A percentile compares a stretch with the other conserved stretches of the same genome.
Conservation (phyloP, 2,113 vertebrate genomes). For the Caranx ignobilis region DNA sequence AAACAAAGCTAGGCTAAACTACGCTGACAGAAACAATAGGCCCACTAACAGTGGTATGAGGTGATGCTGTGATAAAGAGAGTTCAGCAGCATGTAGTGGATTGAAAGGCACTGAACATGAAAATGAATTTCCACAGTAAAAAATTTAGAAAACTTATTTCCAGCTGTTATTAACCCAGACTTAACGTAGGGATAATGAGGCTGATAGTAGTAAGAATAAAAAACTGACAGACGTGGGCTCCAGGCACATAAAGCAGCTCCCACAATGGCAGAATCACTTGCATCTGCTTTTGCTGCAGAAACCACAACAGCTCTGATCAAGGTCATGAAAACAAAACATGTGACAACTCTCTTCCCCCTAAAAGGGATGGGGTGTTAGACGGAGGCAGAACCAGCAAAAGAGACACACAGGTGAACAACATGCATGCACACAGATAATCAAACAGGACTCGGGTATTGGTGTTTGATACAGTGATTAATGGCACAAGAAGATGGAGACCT, state of each 20-base stretch:
- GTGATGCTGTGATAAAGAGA: not conserved
- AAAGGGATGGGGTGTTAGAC: not conserved
- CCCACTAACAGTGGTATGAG: not conserved
- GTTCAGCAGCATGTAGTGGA: not conserved
- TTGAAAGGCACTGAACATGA: slow-evolving; percentile 48
- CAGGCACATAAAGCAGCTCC: not conserved
- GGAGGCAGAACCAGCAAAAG: not conserved
- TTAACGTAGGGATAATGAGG: not conserved
- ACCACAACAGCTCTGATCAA: slow-evolving; percentile 7
- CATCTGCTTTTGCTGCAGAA: slow-evolving; percentile 1
- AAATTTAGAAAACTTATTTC: not conserved
- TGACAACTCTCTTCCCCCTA: no score
- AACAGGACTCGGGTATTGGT: slow-evolving; percentile 11
- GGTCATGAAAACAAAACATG: slow-evolving; percentile 2
- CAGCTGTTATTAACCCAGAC: not conserved
- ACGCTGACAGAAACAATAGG: not conserved
- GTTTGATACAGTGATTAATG: slow-evolving; percentile 42
- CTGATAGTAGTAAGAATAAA: not conserved
- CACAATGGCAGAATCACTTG: not conserved
- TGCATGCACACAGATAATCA: slow-evolving; percentile 49
- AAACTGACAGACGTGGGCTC: not conserved
- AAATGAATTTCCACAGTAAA: not conserved
- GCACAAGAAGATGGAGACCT: slow-evolving; percentile 42
- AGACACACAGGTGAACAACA: slow-evolving; percentile 39
- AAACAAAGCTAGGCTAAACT: not conserved